Conservation (phyloP, 2,888 invertebrate species). For the Ormyrus pomaceus region DNA sequence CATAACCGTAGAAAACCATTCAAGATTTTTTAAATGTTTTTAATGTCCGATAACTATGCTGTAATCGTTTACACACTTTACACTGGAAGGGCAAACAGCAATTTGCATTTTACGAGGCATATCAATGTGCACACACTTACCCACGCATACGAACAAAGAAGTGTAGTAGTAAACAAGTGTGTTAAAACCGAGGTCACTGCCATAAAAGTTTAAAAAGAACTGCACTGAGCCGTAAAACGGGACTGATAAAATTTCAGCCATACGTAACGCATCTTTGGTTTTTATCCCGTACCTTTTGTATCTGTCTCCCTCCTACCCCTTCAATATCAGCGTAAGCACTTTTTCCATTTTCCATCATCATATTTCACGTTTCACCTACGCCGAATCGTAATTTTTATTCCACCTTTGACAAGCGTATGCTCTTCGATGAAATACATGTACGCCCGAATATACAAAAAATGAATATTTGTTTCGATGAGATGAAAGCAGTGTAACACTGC, state of each 20-base stretch:
- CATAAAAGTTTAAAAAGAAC: slow-evolving; percentile 35
- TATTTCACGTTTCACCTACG: slow-evolving; percentile 15
- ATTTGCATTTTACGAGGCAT: slow-evolving; percentile 42
- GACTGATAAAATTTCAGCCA: slow-evolving; percentile 34
- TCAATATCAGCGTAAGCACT: not conserved
- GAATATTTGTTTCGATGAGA: slow-evolving; percentile 9
- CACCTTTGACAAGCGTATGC: slow-evolving; percentile 25
- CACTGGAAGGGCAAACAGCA: slow-evolving; percentile 4
- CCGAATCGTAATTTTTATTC: slow-evolving; percentile 38
- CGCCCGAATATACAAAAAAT: slow-evolving; percentile 20
- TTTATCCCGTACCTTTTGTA: not conserved
- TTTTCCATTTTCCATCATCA: slow-evolving; percentile 29
- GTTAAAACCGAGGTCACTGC: slow-evolving; percentile 39
- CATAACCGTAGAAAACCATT: slow-evolving; percentile 25
- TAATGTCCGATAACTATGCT: slow-evolving; percentile 27
- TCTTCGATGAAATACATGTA: slow-evolving; percentile 32
- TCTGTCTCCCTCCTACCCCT: not conserved
- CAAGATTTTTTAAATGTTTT: slow-evolving; percentile 34
- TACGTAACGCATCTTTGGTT: slow-evolving; percentile 30
- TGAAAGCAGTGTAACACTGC: not conserved
- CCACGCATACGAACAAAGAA: not conserved
- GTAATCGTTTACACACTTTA: slow-evolving; percentile 26
- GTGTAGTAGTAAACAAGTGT: slow-evolving; percentile 9
- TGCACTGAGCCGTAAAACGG: slow-evolving; percentile 24
- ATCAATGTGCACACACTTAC: slow-evolving; percentile 30